Conservation (phyloP, 1,140 invertebrate genomes). For the Euura lappo region DNA sequence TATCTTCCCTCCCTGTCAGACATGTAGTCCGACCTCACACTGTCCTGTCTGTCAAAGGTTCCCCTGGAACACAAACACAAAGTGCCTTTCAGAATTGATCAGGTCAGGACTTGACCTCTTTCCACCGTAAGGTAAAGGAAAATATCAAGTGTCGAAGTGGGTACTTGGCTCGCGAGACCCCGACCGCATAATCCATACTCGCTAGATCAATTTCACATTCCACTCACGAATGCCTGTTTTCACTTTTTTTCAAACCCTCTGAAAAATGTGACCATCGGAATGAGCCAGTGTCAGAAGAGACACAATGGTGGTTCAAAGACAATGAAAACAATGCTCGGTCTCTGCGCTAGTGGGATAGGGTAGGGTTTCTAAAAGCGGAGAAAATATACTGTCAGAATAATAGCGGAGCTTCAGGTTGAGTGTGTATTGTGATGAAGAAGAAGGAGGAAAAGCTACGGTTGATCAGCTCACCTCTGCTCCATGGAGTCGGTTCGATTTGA, state of each 20-base stretch:
- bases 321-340: slow-evolving; percentile 37
- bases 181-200: too few relatives aligned
- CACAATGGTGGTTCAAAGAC: slow-evolving; percentile 37
- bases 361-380: slow-evolving; percentile 1
- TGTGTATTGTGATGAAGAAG: background rate
- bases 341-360: slow-evolving; percentile 14
- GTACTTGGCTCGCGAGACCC: background rate
- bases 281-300: background rate
- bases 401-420: background rate
- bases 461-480: slow-evolving; percentile 73
- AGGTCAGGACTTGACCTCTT: background rate
- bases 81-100: background rate
- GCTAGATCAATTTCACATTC: too few relatives aligned
- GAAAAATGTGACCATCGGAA: background rate
- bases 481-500: slow-evolving; percentile 84
- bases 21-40: slow-evolving; percentile 86
- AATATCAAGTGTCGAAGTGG: background rate
- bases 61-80: slow-evolving; percentile 66
- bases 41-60: slow-evolving; percentile 88
- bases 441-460: background rate
- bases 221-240: background rate
- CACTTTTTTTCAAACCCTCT: background rate
- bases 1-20: slow-evolving; percentile 83
- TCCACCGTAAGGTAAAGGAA: background rate
- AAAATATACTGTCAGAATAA: background rate